phyloP scores from a whole-genome alignment of 2,888 invertebrate genomes.

The Papilio gigon region DNA sequence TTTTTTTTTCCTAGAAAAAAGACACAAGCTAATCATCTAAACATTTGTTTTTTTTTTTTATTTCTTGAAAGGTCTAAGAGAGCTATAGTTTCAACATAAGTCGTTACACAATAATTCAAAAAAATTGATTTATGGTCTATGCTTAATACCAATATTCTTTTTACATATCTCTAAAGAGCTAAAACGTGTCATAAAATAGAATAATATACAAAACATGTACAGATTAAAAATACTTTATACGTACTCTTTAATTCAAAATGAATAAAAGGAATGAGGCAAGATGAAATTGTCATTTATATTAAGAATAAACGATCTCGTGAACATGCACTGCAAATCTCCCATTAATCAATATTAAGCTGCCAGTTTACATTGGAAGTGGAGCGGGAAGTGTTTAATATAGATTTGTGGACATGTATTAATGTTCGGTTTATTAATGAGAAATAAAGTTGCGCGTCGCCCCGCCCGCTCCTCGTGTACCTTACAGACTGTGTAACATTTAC shows the following conservation, averaged over 20 bases:
- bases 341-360: constrained; percentile 8
- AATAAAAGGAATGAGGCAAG: too few relatives aligned
- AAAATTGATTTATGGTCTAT: too few relatives aligned
- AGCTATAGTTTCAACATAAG: too few relatives aligned
- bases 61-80: too few relatives aligned
- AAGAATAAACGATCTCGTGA: background rate
- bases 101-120: too few relatives aligned
- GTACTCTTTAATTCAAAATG: too few relatives aligned
- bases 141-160: too few relatives aligned
- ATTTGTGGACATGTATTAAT: constrained; percentile 12
- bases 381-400: constrained; percentile 5
- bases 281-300: background rate
- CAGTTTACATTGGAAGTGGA: constrained; percentile 8
- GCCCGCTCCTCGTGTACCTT: background rate
- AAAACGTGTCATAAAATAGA: too few relatives aligned
- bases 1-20: background rate
- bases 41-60: too few relatives aligned
- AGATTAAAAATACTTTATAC: too few relatives aligned
- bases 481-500: background rate
- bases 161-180: too few relatives aligned
- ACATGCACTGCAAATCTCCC: background rate
- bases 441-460: constrained; percentile 1
- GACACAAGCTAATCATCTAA: background rate
- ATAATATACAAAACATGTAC: too few relatives aligned
- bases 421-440: constrained; percentile 1